Conservation (phyloP, 2,113 vertebrate genomes). For the Melanotaenia duboulayi region DNA sequence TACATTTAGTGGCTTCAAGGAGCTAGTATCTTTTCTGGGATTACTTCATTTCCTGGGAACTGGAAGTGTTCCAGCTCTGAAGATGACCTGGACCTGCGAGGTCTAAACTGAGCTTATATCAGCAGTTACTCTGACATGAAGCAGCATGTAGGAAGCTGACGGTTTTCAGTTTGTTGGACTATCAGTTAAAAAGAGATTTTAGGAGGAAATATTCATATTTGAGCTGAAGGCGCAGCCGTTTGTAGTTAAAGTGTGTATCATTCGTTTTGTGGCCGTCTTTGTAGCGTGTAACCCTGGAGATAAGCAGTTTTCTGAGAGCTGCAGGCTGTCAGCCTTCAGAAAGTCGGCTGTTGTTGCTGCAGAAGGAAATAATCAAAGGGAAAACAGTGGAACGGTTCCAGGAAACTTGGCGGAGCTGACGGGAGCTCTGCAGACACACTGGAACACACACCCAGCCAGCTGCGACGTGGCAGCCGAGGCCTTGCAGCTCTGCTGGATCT, state of each 20-base stretch:
- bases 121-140: too few relatives aligned
- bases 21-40: too few relatives aligned
- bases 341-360: slow-evolving; percentile 4
- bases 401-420: slow-evolving; percentile 44
- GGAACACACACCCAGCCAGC: not conserved
- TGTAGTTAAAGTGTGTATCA: not conserved
- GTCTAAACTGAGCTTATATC: too few relatives aligned
- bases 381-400: slow-evolving; percentile 40
- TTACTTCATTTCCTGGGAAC: too few relatives aligned
- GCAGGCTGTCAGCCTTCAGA: not conserved
- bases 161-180: too few relatives aligned
- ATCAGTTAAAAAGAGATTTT: too few relatives aligned
- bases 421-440: not conserved
- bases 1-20: too few relatives aligned
- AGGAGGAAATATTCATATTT: not conserved
- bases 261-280: not conserved
- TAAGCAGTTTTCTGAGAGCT: not conserved
- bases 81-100: too few relatives aligned
- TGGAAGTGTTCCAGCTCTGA: too few relatives aligned
- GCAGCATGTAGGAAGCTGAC: too few relatives aligned
- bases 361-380: slow-evolving; percentile 36
- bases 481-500: slow-evolving; percentile 1
- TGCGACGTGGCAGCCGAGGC: slow-evolving; percentile 49
- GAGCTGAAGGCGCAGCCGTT: not conserved
- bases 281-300: not conserved